Conservation (phyloP, 2,113 vertebrate species). For the Raja brachyura region DNA sequence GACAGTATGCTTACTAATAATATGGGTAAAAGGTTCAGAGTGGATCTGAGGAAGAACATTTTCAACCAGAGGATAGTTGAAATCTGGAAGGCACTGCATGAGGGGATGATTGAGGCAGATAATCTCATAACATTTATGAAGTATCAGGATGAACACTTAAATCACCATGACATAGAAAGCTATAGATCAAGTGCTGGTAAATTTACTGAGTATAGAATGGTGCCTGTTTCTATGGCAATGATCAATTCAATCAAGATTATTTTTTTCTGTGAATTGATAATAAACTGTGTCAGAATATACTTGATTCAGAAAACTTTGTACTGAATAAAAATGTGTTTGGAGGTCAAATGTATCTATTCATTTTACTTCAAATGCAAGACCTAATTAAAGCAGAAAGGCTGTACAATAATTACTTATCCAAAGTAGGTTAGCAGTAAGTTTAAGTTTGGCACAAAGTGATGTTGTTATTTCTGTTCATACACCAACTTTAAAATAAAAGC, state of each 20-base stretch:
- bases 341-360: not conserved
- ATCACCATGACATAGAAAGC: too few relatives aligned
- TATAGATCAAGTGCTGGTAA: too few relatives aligned
- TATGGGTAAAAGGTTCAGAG: too few relatives aligned
- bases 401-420: not conserved
- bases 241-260: not conserved
- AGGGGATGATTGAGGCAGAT: too few relatives aligned
- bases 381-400: not conserved
- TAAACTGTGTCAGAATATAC: not conserved
- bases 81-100: too few relatives aligned
- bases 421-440: not conserved
- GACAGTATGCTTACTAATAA: too few relatives aligned
- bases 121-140: too few relatives aligned
- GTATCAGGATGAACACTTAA: too few relatives aligned
- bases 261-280: not conserved
- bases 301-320: not conserved
- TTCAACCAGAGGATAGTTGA: too few relatives aligned
- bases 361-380: not conserved
- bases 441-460: not conserved
- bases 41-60: too few relatives aligned
- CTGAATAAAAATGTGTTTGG: not conserved
- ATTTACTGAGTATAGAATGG: too few relatives aligned
- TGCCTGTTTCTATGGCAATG: not conserved
- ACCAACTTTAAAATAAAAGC: not conserved
- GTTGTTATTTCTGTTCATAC: not conserved